Conservation (phyloP, 2,888 invertebrate species). For the Spodoptera exigua region DNA sequence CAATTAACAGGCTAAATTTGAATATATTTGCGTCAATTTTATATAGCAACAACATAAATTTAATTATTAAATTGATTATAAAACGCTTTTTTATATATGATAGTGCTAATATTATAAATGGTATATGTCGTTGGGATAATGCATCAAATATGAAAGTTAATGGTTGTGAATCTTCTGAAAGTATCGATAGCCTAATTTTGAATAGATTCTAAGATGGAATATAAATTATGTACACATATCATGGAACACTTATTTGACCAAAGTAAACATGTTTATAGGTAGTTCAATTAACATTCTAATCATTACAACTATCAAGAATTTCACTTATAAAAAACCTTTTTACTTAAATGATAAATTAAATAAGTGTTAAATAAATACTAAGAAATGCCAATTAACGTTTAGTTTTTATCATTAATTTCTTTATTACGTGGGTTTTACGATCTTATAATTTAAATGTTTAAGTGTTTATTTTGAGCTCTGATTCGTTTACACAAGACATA, state of each 20-base stretch:
- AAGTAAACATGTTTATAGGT: background rate
- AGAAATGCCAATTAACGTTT: background rate
- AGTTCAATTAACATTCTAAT: slow-evolving; percentile 20
- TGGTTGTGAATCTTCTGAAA: slow-evolving; percentile 63
- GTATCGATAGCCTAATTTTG: slow-evolving; percentile 48
- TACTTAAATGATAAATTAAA: slow-evolving; percentile 4
- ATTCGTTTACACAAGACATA: too few relatives aligned
- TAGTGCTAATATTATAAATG: slow-evolving; percentile 74
- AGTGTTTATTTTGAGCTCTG: too few relatives aligned
- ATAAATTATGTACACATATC: slow-evolving; percentile 47
- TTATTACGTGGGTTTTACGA: background rate
- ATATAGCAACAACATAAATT: slow-evolving; percentile 80
- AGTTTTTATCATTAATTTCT: background rate
- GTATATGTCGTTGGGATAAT: slow-evolving; percentile 55
- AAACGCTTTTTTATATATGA: slow-evolving; percentile 73
- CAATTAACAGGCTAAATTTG: slow-evolving; percentile 84
- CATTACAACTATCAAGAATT: slow-evolving; percentile 16
- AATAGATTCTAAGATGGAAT: slow-evolving; percentile 35
- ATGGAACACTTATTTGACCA: slow-evolving; percentile 23
- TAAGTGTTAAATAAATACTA: slow-evolving; percentile 16
- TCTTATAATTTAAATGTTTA: background rate
- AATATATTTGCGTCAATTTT: slow-evolving; percentile 86
- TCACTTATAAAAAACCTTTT: slow-evolving; percentile 1
- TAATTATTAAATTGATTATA: slow-evolving; percentile 78
- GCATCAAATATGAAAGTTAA: slow-evolving; percentile 72